Evolutionary conservation across 2,888 invertebrate species (phyloP).

Genomic region (Callyntrura sp.): DNA sequence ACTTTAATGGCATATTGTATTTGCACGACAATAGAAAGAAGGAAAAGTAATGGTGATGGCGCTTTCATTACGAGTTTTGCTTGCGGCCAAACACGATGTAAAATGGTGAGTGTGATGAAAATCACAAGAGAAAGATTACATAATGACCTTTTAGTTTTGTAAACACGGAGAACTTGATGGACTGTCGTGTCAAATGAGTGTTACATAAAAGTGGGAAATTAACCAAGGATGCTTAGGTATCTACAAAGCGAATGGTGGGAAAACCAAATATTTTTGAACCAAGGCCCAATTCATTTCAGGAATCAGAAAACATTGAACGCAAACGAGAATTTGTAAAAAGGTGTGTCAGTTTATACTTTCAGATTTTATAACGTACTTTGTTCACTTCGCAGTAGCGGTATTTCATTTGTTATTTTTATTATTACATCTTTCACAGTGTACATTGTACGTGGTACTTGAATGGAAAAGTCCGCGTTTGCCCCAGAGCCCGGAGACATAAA

Average conservation of each 20-base stretch:
- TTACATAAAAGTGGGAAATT: neutral
- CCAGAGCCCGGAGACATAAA: no score
- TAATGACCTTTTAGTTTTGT: neutral
- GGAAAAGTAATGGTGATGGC: neutral
- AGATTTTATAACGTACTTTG: no score
- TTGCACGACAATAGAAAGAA: neutral
- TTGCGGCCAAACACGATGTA: constrained; percentile 20
- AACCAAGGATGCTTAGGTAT: no score
- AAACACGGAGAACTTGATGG: neutral
- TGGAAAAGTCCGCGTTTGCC: no score
- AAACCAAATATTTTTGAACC: neutral
- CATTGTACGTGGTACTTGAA: neutral
- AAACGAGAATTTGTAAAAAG: no score
- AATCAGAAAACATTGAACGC: no score
- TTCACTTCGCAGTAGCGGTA: no score
- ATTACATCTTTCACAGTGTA: neutral
- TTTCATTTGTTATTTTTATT: no score
- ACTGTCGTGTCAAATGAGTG: neutral
- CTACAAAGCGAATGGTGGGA: neutral
- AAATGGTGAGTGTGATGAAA: neutral
- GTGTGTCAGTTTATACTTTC: no score
- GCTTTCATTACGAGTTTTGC: constrained; percentile 20
- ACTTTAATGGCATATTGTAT: neutral
- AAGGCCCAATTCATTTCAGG: neutral
- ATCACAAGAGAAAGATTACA: constrained; percentile 12